phyloP scores from a whole-genome alignment of 2,888 invertebrate species.

The Metacarcinus magister region DNA sequence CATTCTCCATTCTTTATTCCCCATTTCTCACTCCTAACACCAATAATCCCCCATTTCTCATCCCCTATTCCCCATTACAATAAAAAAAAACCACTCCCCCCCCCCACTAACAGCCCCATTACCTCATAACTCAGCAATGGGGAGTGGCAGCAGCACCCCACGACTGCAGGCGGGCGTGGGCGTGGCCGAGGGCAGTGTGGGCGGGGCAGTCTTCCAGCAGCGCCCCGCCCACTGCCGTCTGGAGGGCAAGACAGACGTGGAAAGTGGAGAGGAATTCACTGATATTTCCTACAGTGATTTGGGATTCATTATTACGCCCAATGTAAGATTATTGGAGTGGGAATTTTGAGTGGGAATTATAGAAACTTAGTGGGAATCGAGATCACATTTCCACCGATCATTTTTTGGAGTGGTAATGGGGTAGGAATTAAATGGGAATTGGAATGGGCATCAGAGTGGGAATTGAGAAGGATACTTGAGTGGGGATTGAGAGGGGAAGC shows the following conservation, averaged over 20 bases:
- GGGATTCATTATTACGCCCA: slow-evolving; percentile 73
- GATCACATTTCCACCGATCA: too few relatives aligned
- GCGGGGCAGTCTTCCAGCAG: slow-evolving; percentile 75
- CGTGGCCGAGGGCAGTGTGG: slow-evolving; percentile 54
- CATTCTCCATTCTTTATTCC: too few relatives aligned
- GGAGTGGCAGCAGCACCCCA: slow-evolving; percentile 74
- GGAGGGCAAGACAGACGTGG: slow-evolving; percentile 64
- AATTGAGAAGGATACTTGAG: neutral
- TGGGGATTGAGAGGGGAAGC: neutral
- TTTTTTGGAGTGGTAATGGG: too few relatives aligned
- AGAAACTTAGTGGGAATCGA: too few relatives aligned
- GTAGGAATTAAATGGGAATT: neutral
- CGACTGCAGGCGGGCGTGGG: neutral
- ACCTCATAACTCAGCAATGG: slow-evolving; percentile 66
- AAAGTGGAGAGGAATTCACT: slow-evolving; percentile 65
- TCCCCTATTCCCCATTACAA: too few relatives aligned
- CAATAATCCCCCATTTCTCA: too few relatives aligned
- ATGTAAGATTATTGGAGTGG: slow-evolving; percentile 49
- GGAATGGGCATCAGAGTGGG: neutral
- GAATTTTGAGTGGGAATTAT: neutral
- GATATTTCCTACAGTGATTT: slow-evolving; percentile 78
- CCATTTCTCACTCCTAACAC: too few relatives aligned
- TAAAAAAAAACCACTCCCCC: too few relatives aligned
- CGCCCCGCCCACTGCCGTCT: slow-evolving; percentile 72
- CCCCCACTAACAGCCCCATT: neutral